Base-by-base conservation (phyloP, 2,888 invertebrate genomes). In the Choristoneura rosaceana region DNA sequence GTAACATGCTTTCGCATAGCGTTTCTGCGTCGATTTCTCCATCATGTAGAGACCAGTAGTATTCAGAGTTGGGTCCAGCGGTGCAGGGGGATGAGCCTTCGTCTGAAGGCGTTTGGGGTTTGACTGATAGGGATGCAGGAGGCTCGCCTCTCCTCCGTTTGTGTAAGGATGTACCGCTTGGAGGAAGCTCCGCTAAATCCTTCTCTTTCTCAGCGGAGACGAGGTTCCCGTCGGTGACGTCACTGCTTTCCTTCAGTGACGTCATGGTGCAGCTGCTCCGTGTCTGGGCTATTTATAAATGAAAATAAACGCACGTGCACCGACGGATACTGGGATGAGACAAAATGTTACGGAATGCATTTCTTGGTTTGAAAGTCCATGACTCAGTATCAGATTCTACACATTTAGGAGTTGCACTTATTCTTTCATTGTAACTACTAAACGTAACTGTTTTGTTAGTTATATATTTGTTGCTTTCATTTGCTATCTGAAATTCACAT, bases 51-150 rank as follows among this genome's bases (percentile, higher is more conserved):
- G 80, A 81, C 89, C 92, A 92, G 74, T 79, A 78, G 41, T 91
- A 90, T 12, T 92, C 91, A 2, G 91, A 88, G 17, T 87, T 90
- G 0, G 86, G 83, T 1, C 88, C 90, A 9, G 92, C 91, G 0
- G 92, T 93, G 75, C 89, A 92, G 0, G 92, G 93, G 0, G 94
- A 93, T 0, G 92, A 93, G 0, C 91, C 92, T 77, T 94, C 93
- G 71, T 93, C 94, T 4, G 93, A 93, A 34, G 90, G 87, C 0
- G 90, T 89, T 74, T 90, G 90, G 1, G 90, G 90, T 77, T 88
- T 91, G 0, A 92, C 93, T 0, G 93, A 89, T 0, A 94, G 76
- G 7, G 90, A 85, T 0, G 90, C 92, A 0, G 94, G 94, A 0
- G 91, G 87, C 74, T 94, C 93, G 0, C 94, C 93, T 74, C 90